phyloP scores from a whole-genome alignment of 37 sponge, comb jelly and placozoan genomes.

The Ianthella basta region DNA sequence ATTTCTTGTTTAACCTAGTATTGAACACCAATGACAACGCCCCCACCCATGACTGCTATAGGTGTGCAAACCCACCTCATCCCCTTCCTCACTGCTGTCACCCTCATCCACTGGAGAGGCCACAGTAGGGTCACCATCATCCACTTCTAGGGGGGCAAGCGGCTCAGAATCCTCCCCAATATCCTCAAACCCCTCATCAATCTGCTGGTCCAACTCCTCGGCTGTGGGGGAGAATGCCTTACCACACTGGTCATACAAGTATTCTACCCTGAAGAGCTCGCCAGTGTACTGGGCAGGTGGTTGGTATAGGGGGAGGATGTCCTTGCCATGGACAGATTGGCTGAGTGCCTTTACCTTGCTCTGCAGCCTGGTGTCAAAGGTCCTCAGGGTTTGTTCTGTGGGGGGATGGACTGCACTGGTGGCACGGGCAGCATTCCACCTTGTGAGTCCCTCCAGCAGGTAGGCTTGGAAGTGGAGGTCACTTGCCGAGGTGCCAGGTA shows the following conservation, averaged over 20 bases:
- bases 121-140: too few relatives aligned
- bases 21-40: too few relatives aligned
- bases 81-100: too few relatives aligned
- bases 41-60: too few relatives aligned
- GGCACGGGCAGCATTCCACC: slow-evolving; percentile 44
- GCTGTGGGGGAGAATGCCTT: not conserved
- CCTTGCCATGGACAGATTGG: not conserved
- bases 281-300: slow-evolving; percentile 45
- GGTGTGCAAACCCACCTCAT: too few relatives aligned
- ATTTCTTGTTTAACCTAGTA: too few relatives aligned
- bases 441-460: slow-evolving; percentile 39
- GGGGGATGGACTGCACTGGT: not conserved
- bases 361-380: not conserved
- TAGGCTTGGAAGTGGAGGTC: slow-evolving; percentile 39
- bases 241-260: slow-evolving; percentile 34
- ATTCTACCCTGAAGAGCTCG: slow-evolving; percentile 45
- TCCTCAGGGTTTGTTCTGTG: too few relatives aligned
- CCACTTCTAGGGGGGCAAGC: too few relatives aligned
- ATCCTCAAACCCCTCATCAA: slow-evolving; percentile 45
- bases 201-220: not conserved
- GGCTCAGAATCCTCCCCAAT: too few relatives aligned
- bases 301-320: not conserved
- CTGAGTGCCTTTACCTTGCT: slow-evolving; percentile 20
- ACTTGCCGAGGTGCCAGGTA: slow-evolving; percentile 47
- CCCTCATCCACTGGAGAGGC: too few relatives aligned